These are phyloP conservation scores for Lophochroa leadbeateri DNA, from an alignment of 2,113 vertebrate genomes.

Conservation along the genomic window DNA sequence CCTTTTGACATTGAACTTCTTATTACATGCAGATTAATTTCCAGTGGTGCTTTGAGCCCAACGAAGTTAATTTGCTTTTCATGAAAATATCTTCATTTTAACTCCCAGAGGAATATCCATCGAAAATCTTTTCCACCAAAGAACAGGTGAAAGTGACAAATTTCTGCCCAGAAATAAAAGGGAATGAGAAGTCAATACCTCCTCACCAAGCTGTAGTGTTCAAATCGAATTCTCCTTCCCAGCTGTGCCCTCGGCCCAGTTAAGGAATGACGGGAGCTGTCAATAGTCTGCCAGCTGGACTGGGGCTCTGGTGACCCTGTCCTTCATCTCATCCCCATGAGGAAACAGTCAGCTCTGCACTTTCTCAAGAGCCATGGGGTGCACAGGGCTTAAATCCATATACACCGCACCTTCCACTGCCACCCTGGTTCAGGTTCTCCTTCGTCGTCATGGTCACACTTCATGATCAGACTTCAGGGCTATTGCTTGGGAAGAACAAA, in stretches of 20 bases:
- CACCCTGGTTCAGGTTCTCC: not conserved
- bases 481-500: not conserved
- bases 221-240: not conserved
- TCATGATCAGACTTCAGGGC: not conserved
- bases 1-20: not conserved
- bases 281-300: not conserved
- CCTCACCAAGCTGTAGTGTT: not conserved
- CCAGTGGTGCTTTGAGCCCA: not conserved
- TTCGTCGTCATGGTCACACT: not conserved
- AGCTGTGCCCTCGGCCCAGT: not conserved
- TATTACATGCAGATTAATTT: not conserved
- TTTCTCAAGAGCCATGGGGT: accelerated
- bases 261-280: not conserved
- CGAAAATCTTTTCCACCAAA: not conserved
- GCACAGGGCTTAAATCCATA: not conserved
- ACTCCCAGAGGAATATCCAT: not conserved
- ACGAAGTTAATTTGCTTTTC: not conserved
- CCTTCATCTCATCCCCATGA: not conserved
- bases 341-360: not conserved
- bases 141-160: not conserved
- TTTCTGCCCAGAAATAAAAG: not conserved
- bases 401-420: not conserved
- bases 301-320: not conserved
- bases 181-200: not conserved
- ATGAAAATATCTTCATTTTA: not conserved